Conservation (phyloP, 2,797 vertebrate genomes). For the Acipenser transmontanus region DNA sequence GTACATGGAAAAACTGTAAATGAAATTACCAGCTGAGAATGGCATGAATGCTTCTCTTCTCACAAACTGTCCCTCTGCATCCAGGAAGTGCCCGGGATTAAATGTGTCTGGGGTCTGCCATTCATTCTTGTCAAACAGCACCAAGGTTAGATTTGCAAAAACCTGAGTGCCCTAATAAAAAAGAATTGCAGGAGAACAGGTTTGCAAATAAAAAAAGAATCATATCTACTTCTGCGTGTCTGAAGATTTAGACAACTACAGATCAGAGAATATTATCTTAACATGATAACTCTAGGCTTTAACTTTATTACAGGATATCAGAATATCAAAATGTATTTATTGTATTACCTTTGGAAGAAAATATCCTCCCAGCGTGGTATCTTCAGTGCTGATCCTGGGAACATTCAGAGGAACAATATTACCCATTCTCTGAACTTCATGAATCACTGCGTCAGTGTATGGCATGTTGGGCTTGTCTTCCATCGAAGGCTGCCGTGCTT, state of each 20-base stretch:
- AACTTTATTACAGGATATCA: too few relatives aligned
- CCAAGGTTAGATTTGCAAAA: constrained; percentile 42
- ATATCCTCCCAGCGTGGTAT: constrained; percentile 54
- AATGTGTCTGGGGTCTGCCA: constrained; percentile 70
- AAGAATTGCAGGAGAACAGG: not conserved
- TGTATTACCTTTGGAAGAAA: constrained; percentile 67
- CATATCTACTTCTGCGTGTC: not conserved
- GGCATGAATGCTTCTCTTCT: constrained; percentile 67
- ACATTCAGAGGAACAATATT: constrained; percentile 61
- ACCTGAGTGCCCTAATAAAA: constrained; percentile 50
- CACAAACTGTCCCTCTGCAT: constrained; percentile 61
- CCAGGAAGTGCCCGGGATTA: constrained; percentile 74
- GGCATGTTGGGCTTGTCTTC: constrained; percentile 60
- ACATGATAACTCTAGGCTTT: too few relatives aligned
- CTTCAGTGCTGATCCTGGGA: constrained; percentile 51
- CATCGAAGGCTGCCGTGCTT: constrained; percentile 46
- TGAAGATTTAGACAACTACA: too few relatives aligned
- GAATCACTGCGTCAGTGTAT: constrained; percentile 72
- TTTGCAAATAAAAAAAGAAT: constrained; percentile 8
- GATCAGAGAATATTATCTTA: too few relatives aligned
- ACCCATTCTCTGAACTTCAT: constrained; percentile 67
- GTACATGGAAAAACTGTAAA: not conserved
- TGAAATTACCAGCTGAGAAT: constrained; percentile 65
- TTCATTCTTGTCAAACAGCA: constrained; percentile 62
- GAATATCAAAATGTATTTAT: too few relatives aligned